A percentile compares a stretch with the other conserved stretches of the same genome.
phyloP scores from a whole-genome alignment of 2,113 vertebrate species.

The Onychostruthus taczanowskii region DNA sequence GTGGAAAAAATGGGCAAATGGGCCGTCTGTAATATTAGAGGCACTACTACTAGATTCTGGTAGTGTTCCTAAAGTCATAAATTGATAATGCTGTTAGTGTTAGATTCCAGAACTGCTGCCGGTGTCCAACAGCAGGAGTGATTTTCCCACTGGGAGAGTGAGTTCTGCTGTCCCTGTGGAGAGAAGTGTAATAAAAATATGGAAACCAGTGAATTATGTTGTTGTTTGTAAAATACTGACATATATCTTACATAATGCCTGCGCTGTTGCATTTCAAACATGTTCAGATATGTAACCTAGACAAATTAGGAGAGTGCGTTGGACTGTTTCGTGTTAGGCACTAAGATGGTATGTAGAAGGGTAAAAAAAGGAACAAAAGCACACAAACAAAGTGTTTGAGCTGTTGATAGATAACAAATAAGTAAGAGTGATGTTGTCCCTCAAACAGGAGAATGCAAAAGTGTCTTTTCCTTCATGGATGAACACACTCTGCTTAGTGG shows the following conservation, averaged over 20 bases:
- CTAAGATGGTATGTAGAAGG: background rate
- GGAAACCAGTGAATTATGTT: slow-evolving; percentile 45
- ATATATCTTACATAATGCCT: background rate
- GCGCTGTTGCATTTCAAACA: slow-evolving; percentile 1
- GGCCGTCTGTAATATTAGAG: slow-evolving; percentile 30
- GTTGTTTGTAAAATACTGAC: slow-evolving; percentile 31
- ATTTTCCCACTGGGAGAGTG: slow-evolving; percentile 52
- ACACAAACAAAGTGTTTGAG: background rate
- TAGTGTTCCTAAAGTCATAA: slow-evolving; percentile 49
- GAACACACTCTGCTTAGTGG: background rate
- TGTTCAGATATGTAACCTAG: background rate
- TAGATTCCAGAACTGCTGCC: slow-evolving; percentile 40
- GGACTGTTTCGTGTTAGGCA: background rate
- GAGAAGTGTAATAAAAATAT: slow-evolving; percentile 47
- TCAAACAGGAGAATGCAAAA: background rate
- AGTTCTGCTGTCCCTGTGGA: slow-evolving; percentile 48
- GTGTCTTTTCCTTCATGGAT: background rate
- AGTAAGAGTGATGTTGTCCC: background rate
- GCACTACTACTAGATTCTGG: slow-evolving; percentile 12
- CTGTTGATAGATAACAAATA: background rate
- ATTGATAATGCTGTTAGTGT: slow-evolving; percentile 56
- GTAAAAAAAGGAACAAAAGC: background rate
- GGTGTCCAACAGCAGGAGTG: slow-evolving; percentile 33
- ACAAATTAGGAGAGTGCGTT: background rate
- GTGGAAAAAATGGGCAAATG: slow-evolving; percentile 11